Conservation (phyloP, 2,113 vertebrate species). For the Neodon shergylaensis region DNA sequence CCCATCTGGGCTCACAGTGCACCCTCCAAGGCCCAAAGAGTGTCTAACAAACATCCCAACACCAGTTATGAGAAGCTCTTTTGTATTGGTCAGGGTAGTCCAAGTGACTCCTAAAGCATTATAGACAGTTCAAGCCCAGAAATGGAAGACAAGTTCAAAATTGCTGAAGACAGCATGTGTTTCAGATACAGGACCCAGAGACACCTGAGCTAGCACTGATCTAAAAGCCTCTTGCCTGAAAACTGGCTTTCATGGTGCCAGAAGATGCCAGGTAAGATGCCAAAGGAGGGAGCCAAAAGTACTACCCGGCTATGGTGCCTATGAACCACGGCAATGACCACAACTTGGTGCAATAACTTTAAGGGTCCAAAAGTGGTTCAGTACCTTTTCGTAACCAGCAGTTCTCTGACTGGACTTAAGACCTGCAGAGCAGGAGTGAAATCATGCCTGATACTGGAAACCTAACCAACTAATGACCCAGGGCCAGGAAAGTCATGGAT, state of each 20-base stretch:
- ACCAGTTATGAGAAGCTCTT: not conserved
- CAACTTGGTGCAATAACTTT: not conserved
- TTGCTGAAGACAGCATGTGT: not conserved
- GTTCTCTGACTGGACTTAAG: not conserved
- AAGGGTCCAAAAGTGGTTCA: not conserved
- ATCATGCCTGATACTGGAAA: not conserved
- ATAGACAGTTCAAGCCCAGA: no score
- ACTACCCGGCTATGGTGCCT: no score
- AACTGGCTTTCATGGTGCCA: not conserved
- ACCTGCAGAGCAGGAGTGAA: not conserved
- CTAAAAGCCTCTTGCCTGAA: not conserved
- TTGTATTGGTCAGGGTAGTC: no score
- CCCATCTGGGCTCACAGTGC: not conserved
- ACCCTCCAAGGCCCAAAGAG: not conserved
- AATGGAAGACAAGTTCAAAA: not conserved
- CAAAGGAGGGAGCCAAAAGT: not conserved
- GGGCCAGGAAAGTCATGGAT: not conserved
- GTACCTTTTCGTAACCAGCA: not conserved
- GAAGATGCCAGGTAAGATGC: not conserved
- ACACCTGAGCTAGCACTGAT: not conserved
- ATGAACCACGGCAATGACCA: not conserved
- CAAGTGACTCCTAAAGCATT: not conserved
- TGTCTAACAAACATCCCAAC: not conserved
- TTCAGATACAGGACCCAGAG: not conserved
- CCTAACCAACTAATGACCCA: no score